phyloP scores from a whole-genome alignment of 2,113 vertebrate genomes.

The Lophotis ruficrista region DNA sequence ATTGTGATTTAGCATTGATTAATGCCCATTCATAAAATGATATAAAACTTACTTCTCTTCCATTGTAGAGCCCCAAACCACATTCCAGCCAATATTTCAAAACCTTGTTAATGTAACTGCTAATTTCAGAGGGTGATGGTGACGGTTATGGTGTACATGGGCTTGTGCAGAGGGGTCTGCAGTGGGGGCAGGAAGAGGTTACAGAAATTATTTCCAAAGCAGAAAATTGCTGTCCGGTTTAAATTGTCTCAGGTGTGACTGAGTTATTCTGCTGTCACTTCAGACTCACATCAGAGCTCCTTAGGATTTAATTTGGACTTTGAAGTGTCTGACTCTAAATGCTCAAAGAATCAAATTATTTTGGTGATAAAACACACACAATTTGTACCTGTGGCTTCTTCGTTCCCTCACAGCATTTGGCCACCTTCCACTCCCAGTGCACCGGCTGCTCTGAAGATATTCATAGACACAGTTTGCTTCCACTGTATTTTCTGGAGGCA shows the following conservation, averaged over 20 bases:
- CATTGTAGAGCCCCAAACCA: not conserved
- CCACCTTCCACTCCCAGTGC: not conserved
- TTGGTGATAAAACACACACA: not conserved
- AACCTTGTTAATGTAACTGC: conserved; percentile 52
- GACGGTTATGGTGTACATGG: conserved; percentile 8
- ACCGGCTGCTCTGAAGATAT: not conserved
- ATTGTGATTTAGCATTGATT: conserved; percentile 63
- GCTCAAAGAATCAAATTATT: not conserved
- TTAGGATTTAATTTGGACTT: not conserved
- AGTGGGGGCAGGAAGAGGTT: conserved; percentile 31
- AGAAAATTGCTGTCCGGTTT: not conserved
- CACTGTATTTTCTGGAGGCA: conserved; percentile 6
- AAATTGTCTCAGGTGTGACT: not conserved
- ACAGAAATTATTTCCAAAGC: conserved; percentile 41
- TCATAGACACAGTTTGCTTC: not conserved
- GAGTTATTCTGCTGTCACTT: not conserved
- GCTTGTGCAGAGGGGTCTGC: conserved; percentile 3
- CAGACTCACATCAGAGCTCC: not conserved
- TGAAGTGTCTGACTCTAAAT: not conserved
- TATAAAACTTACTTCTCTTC: conserved; percentile 57
- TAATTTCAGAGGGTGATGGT: conserved; percentile 36
- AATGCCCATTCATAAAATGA: conserved; percentile 53
- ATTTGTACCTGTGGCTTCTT: not conserved
- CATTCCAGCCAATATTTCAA: conserved; percentile 55
- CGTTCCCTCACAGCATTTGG: not conserved